A percentile compares a stretch with the other conserved stretches of the same genome.
phyloP scores from a whole-genome alignment of 2,113 vertebrate genomes.

The Turnix velox region DNA sequence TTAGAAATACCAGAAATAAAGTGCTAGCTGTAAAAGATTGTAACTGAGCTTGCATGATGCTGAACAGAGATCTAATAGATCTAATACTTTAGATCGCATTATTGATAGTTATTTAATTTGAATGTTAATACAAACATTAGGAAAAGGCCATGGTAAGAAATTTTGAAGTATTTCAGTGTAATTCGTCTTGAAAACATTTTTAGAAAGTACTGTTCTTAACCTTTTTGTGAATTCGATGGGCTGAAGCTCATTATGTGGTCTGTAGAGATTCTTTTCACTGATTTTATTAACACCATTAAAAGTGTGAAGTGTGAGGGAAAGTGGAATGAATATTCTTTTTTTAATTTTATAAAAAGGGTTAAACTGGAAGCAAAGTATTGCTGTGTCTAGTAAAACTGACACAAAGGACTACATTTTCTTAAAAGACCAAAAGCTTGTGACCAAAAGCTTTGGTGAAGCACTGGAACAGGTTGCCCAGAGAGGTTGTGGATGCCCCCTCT shows the following conservation, averaged over 20 bases:
- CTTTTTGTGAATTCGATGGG: no score
- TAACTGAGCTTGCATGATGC: not conserved
- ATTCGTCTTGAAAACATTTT: not conserved
- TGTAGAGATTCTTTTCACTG: not conserved
- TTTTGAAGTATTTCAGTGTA: not conserved
- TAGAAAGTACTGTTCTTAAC: not conserved
- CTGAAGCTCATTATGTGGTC: not conserved
- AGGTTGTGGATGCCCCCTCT: no score
- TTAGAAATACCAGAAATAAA: not conserved
- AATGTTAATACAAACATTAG: not conserved
- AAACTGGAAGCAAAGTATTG: not conserved
- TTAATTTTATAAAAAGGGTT: not conserved
- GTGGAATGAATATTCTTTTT: no score
- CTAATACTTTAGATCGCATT: not conserved
- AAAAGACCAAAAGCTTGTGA: not conserved
- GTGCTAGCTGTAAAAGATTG: not conserved
- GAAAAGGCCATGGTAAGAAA: not conserved
- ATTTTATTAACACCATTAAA: not conserved
- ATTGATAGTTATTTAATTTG: not conserved
- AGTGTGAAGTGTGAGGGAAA: not conserved
- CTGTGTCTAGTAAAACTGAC: not conserved
- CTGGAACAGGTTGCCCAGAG: no score
- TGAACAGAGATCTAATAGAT: not conserved
- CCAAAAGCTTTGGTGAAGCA: no score
- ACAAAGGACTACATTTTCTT: not conserved